Evolutionary conservation across 2,113 vertebrate genomes (phyloP).

Genomic region (Sinocyclocheilus anshuiensis): DNA sequence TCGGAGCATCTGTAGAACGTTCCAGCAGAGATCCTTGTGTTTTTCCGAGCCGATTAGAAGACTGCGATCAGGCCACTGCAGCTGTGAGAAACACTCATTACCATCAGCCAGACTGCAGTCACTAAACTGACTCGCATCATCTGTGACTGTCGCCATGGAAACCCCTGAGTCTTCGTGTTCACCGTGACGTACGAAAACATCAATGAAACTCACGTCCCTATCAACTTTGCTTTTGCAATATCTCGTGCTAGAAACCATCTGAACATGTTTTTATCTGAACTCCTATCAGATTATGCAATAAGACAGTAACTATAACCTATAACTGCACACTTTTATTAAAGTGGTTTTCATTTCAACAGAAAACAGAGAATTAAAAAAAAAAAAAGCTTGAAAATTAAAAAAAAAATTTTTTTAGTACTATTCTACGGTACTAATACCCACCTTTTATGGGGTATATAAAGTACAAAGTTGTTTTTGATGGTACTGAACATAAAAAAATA

Average conservation of each 20-base stretch:
- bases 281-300: neutral
- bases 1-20: constrained; percentile 6
- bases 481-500: too few relatives aligned
- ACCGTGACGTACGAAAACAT: neutral
- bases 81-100: constrained; percentile 56
- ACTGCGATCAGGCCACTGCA: constrained; percentile 57
- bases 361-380: too few relatives aligned
- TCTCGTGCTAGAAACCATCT: neutral
- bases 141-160: constrained; percentile 66
- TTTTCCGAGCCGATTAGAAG: constrained; percentile 53
- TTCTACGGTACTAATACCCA: too few relatives aligned
- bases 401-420: too few relatives aligned
- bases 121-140: constrained; percentile 59
- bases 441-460: too few relatives aligned
- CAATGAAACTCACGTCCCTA: neutral
- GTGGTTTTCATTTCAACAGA: too few relatives aligned
- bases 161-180: constrained; percentile 44
- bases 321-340: too few relatives aligned
- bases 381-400: too few relatives aligned
- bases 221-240: neutral
- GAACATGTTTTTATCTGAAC: neutral
- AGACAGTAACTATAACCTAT: neutral
- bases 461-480: too few relatives aligned
- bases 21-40: constrained; percentile 22
- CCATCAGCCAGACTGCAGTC: constrained; percentile 57